Evolutionary conservation across 1,140 invertebrate species (phyloP), one percentile per base, ranked within the genome.

Genomic region (Drosophila triauraria): DNA sequence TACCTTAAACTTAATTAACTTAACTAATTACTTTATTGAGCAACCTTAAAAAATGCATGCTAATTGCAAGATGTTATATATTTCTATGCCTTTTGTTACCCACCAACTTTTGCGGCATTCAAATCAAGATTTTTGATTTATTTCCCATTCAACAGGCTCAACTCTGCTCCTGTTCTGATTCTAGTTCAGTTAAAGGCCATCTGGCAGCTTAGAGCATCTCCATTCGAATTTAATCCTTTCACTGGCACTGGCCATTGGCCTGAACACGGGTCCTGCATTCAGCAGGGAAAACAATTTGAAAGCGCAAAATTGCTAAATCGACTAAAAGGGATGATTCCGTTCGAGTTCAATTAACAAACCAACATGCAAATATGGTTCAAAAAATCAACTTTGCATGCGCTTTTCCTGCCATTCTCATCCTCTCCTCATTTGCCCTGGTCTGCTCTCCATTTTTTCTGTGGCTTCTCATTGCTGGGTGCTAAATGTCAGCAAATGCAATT

Each of bases 401-500:
- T 63, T 56, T 44, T 25, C 12, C 40, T 15, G 4, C 57, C 23
- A 25, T 25, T 58, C 40, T 76, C 3, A 17, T 50, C 46, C 17
- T 58, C 40, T 76, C 3, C 27, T 43, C 46, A 61, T 46, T 51
- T 35, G 47, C 32, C 17, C 15, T 23, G n/a, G 20, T 9, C 17
- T 20, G 20, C 13, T 17, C 25, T 12, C n/a, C 6, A 7, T 69
- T 61, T 56, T 54, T 58, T 57, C 56, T 63, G 53, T 63, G 72
- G 54, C 51, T 51, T 65, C 40, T 53, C 51, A 57, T 43, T 56
- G 79, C 63, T 58, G 70, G 72, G 84, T 87, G 85, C 77, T 88
- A 90, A 88, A 81, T 88, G 84, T 90, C 85, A 84, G 84, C 81
- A 68, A 68, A 85, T 90, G 85, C 85, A 88, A 88, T 88, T 88